Evolutionary conservation across 2,113 vertebrate genomes (phyloP).

Genomic region (Panthera tigris): DNA sequence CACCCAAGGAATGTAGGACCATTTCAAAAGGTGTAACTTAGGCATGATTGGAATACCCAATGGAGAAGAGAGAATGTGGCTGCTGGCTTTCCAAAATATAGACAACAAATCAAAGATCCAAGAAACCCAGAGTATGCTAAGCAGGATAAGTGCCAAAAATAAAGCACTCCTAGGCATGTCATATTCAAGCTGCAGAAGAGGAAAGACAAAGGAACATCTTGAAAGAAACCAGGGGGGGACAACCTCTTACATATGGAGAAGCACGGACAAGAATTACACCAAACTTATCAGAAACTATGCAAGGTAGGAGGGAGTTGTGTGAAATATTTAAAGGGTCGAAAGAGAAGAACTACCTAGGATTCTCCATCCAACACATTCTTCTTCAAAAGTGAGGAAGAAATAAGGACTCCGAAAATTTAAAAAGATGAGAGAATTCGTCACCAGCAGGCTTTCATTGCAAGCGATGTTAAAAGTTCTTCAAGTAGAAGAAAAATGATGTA

Average conservation of each 20-base stretch:
- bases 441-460: background rate
- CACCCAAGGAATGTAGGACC: background rate
- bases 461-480: background rate
- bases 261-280: background rate
- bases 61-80: background rate
- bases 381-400: background rate
- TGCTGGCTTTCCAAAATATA: background rate
- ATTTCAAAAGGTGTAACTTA: conserved; percentile 12
- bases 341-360: background rate
- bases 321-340: background rate
- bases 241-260: background rate
- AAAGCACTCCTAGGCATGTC: background rate
- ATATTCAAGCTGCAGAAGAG: background rate
- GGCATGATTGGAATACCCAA: background rate
- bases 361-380: background rate
- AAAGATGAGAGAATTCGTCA: background rate
- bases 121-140: background rate
- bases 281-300: background rate
- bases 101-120: background rate
- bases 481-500: background rate
- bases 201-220: background rate
- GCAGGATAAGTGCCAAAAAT: background rate
- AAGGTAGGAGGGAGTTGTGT: background rate
- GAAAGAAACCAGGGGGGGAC: background rate
- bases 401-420: background rate